Conservation (phyloP, 2,888 invertebrate genomes). For the Geophilus truncorum region DNA sequence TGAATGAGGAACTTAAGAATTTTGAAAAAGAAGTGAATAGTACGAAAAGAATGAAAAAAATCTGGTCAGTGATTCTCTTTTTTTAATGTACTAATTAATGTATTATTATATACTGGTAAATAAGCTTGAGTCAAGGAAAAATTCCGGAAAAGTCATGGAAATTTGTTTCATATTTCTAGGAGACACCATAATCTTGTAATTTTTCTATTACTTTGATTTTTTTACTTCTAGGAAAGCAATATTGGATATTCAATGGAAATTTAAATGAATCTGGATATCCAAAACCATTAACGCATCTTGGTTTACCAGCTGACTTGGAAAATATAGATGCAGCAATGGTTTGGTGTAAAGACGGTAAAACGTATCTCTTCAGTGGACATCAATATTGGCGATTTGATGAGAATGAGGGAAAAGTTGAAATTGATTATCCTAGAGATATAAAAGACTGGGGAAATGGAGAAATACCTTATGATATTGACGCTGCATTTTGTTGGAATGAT, state of each 20-base stretch:
- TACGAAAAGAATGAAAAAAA: no score
- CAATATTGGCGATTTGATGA: conserved; percentile 84
- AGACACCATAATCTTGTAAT: no score
- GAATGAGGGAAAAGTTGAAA: conserved; percentile 67
- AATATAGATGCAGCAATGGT: conserved; percentile 87
- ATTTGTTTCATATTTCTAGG: no score
- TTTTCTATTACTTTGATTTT: no score
- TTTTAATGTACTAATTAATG: no score
- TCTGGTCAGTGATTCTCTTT: no score
- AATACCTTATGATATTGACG: conserved; percentile 81
- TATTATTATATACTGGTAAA: no score
- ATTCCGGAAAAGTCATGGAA: no score
- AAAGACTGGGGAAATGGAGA: conserved; percentile 90
- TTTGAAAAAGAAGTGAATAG: no score
- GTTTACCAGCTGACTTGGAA: conserved; percentile 67
- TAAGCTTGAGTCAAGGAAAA: no score
- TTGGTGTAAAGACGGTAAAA: conserved; percentile 89
- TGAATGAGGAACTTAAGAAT: no score
- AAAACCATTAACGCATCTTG: conserved; percentile 67
- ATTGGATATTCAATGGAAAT: conserved; percentile 73
- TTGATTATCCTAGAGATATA: conserved; percentile 93
- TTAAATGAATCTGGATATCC: conserved; percentile 67
- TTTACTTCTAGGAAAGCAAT: conserved; percentile 55
- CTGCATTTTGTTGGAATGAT: conserved; percentile 87
- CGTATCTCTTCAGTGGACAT: conserved; percentile 82